These are phyloP conservation scores for Lamprologus tigripictilis DNA, from an alignment of 2,113 vertebrate genomes.

Conservation along the genomic window DNA sequence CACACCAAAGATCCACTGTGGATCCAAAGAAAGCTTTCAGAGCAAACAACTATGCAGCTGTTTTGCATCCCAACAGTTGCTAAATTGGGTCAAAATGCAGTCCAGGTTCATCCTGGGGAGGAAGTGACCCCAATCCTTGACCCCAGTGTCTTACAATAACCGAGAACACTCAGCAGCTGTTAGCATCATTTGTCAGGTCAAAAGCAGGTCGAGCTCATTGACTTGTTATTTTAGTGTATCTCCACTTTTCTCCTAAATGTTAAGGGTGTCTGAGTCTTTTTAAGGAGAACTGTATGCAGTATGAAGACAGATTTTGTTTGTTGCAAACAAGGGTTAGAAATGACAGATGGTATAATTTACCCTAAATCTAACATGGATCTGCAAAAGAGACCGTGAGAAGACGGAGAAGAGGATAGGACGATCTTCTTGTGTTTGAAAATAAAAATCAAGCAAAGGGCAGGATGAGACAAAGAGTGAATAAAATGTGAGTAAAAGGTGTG, in stretches of 20 bases:
- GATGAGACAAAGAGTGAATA: not conserved
- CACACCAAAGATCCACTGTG: not conserved
- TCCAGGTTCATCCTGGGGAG: not conserved
- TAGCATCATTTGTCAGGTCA: conserved; percentile 24
- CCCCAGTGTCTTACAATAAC: not conserved
- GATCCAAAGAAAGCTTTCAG: not conserved
- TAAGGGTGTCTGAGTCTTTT: not conserved
- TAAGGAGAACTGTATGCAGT: not conserved
- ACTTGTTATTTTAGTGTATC: not conserved
- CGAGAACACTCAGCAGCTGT: conserved; percentile 32
- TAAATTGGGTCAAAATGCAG: not conserved
- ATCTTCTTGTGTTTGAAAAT: not conserved
- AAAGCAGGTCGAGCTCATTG: conserved; percentile 31
- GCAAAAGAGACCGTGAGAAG: not conserved
- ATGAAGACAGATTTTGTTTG: not conserved
- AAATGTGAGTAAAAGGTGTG: not conserved
- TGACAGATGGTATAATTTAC: not conserved
- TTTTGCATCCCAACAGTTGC: not conserved
- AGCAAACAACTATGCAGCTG: not conserved
- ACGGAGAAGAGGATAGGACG: not conserved
- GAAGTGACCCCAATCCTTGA: conserved; percentile 13
- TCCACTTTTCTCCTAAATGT: not conserved
- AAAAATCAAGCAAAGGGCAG: not conserved
- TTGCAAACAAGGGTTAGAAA: not conserved
- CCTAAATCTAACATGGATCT: not conserved